These are phyloP conservation scores for Epizoanthus scotinus DNA, from an alignment of 92 coral and sea anemone genomes.

Conservation along the genomic window DNA sequence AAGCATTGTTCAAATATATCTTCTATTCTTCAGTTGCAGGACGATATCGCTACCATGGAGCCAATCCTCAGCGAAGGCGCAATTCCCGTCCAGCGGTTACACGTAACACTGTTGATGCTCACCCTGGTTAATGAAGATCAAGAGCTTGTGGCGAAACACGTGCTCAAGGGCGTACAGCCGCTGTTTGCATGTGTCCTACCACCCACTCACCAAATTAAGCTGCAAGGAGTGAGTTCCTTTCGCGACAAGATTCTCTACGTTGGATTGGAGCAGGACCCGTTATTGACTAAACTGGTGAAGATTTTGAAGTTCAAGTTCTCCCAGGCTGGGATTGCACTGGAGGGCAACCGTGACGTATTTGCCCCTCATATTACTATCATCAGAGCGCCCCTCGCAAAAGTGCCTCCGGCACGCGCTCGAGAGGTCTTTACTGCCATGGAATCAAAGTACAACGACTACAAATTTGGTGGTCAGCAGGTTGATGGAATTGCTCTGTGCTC, in stretches of 20 bases:
- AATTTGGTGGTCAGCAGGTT: conserved; percentile 62
- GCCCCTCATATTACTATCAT: conserved; percentile 67
- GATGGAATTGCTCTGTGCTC: conserved; percentile 56
- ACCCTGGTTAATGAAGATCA: conserved; percentile 62
- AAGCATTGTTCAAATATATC: no score
- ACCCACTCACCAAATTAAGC: conserved; percentile 42
- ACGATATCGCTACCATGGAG: conserved; percentile 6
- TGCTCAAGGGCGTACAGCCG: conserved; percentile 78
- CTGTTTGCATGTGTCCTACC: conserved; percentile 58
- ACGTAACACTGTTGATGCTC: conserved; percentile 74
- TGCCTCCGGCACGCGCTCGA: conserved; percentile 33
- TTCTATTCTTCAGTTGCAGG: conserved; percentile 52
- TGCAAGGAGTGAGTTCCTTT: conserved; percentile 65
- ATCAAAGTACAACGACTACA: conserved; percentile 34
- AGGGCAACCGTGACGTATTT: conserved; percentile 70
- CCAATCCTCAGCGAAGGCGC: conserved; percentile 37
- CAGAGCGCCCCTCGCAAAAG: conserved; percentile 34
- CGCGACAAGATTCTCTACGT: conserved; percentile 62
- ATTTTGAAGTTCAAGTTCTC: conserved; percentile 57
- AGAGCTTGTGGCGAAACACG: conserved; percentile 54
- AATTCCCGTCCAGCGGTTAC: conserved; percentile 52
- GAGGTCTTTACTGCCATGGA: conserved; percentile 46
- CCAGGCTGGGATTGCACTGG: conserved; percentile 65
- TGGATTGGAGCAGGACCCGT: conserved; percentile 44
- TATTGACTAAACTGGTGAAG: conserved; percentile 51